Base-by-base conservation (phyloP, 2,888 invertebrate genomes). In the Zootermopsis nevadensis region DNA sequence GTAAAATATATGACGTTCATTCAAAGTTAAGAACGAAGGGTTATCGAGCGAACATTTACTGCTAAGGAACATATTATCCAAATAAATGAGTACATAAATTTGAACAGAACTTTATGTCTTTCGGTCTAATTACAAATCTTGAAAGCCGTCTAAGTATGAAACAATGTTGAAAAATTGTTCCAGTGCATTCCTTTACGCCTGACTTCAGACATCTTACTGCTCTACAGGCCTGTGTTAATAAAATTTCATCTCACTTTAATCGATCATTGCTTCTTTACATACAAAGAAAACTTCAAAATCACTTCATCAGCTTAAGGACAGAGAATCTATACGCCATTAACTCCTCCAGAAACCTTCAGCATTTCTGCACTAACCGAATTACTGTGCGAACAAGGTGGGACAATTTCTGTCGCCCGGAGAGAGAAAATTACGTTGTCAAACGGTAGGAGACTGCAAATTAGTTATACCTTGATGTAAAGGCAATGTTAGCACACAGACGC, bases 301-400 rank as follows among this genome's bases (percentile, higher is more conserved):
- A 60, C 60, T 60, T 60, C 7, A 60, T 27, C 3, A 10, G 4
- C 27, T 60, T 27, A n/a, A 27, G 60, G 27, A n/a, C n/a, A 27
- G 60, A 10, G n/a, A 60, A 60, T n/a, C 27, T 12, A 60, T 15
- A 60, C 4, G 60, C 60, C 60, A 60, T 60, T 60, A 60, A 60
- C 3, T 60, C 60, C 60, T 60, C 60, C 27, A 60, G 12, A 60
- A 27, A n/a, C 60, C 60, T 60, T 27, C 60, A n/a, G 15, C n/a
- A 60, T 60, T 60, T 60, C 60, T n/a, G n/a, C 60, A 60, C n/a
- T 60, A 60, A 60, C 60, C n/a, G 60, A 60, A 60, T 60, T 60
- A 27, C 60, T 2, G 6, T n/a, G 60, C 2, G 27, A 60, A 27
- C 60, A 27, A 60, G n/a, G 60, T 60, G 3, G 60, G 12, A 27